These are phyloP conservation scores for Periophthalmus modestus DNA, from an alignment of 2,113 vertebrate genomes.

Conservation along the genomic window DNA sequence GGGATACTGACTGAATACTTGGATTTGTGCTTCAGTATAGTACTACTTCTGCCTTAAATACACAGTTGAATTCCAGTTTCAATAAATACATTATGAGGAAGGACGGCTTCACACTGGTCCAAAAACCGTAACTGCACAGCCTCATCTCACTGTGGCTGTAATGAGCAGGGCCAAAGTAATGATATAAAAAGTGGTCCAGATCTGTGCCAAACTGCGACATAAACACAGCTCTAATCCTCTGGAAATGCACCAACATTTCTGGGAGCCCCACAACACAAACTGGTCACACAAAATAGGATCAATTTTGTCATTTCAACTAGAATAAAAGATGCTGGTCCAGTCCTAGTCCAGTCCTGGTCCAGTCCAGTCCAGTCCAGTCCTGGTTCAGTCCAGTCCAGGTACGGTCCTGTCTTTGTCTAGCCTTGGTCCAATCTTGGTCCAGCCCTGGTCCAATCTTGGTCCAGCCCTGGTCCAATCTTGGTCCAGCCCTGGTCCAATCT, in stretches of 20 bases:
- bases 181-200: slow-evolving; percentile 7
- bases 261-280: neutral
- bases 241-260: slow-evolving; percentile 15
- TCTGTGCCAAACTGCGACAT: slow-evolving; percentile 35
- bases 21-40: too few species aligned
- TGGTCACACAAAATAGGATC: neutral
- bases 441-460: too few species aligned
- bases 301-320: neutral
- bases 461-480: too few species aligned
- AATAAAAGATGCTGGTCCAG: too few species aligned
- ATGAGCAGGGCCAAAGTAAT: slow-evolving; percentile 21
- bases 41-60: too few species aligned
- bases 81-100: neutral
- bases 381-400: too few species aligned
- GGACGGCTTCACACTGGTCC: neutral
- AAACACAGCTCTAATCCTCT: neutral
- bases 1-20: too few species aligned
- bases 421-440: too few species aligned
- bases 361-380: neutral
- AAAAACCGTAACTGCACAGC: slow-evolving; percentile 12
- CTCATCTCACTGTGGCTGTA: slow-evolving; percentile 10
- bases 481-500: too few species aligned
- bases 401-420: too few species aligned
- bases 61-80: neutral
- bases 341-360: neutral